Evolutionary conservation across 2,113 vertebrate genomes (phyloP), one percentile per base, ranked within the genome.

Genomic region (Poicephalus gulielmi): DNA sequence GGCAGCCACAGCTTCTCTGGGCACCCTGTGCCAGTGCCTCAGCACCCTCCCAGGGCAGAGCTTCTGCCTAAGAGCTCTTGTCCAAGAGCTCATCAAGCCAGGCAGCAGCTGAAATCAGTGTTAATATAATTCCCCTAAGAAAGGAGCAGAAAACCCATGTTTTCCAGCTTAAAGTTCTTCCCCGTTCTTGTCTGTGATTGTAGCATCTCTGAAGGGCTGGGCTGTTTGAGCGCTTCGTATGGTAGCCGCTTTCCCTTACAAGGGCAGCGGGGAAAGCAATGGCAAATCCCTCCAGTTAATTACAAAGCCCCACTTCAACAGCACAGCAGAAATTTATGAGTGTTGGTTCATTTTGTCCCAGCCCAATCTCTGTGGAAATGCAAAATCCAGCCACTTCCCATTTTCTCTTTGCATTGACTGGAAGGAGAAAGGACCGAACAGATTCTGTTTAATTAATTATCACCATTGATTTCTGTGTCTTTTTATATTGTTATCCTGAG

Each of bases 231-330:
- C 5, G 2, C 11, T 7, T 35, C 9, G 6, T 8, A 66, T 81
- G 88, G 39, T 74, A 66, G 49, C 57, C 0, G 2, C 59, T 82
- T 87, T 52, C 84, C 68, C 86, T 90, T 8, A 6, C 91, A 62
- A 94, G 49, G 78, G 50, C 70, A 66, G 87, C 18, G 62, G 68
- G 69, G 35, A 75, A 95, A 87, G 94, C 24, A 75, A 69, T 93
- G 91, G 75, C 69, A 76, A 91, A 97, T 96, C 88, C 92, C 95
- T 96, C 39, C 94, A 94, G 95, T 96, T 97, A 96, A 98, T 98
- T 96, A 97, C 97, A 97, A 94, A 97, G 57, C 44, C 57, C 59
- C 74, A 57, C 35, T 82, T 55, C 62, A 78, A 71, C 78, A 69
- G 60, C 20, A 2, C 0, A 60, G 76, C 44, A 33, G 88, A 83